These are phyloP conservation scores for Petroica traversi DNA, from an alignment of 2,113 vertebrate genomes.

Conservation along the genomic window DNA sequence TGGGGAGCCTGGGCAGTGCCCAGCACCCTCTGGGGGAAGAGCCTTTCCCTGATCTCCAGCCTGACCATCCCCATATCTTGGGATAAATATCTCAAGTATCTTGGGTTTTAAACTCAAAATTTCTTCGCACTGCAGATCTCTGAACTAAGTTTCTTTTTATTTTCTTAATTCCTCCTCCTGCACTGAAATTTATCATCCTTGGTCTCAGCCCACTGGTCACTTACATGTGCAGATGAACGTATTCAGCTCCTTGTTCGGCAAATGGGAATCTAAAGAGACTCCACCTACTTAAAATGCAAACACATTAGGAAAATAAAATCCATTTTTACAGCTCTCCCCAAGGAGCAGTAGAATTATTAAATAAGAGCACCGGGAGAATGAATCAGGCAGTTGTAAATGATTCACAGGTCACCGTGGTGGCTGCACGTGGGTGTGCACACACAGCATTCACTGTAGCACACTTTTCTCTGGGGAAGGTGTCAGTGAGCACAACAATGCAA, in stretches of 20 bases:
- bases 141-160: too few species aligned
- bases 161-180: too few species aligned
- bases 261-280: not conserved
- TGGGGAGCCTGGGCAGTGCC: too few species aligned
- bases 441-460: not conserved
- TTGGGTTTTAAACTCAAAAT: too few species aligned
- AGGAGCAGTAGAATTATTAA: not conserved
- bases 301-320: slow-evolving; percentile 19
- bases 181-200: too few species aligned
- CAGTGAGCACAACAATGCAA: not conserved
- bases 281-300: not conserved
- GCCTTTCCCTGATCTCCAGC: too few species aligned
- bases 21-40: too few species aligned
- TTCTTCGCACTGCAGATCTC: too few species aligned
- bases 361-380: not conserved
- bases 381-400: not conserved
- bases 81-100: too few species aligned
- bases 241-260: not conserved
- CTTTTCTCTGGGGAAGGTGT: not conserved
- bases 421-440: not conserved
- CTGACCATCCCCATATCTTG: too few species aligned
- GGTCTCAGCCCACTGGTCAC: too few species aligned
- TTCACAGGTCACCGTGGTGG: not conserved
- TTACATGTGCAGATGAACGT: too few species aligned
- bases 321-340: not conserved